Evolutionary conservation across 2,113 vertebrate species (phyloP), one percentile per base, ranked within the genome.

Genomic region (Ictalurus punctatus): DNA sequence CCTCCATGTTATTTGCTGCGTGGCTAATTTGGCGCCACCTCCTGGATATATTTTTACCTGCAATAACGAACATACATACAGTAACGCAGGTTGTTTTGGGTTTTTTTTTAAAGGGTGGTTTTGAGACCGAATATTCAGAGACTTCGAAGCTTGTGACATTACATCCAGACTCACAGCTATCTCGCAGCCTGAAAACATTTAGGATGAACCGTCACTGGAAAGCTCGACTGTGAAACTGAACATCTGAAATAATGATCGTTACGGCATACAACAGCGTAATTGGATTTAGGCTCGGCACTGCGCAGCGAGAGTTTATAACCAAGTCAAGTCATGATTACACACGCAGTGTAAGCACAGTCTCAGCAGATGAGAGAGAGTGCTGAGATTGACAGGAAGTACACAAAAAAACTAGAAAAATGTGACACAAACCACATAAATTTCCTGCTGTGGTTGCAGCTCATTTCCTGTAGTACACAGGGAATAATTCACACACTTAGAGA

Each of bases 381-480:
- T 2, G 17, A 4, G 84, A 13, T 59, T 59, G 21, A 25, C 34
- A n/a, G 67, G 30, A 78, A 86, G 56, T 40, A 40, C 21, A 37
- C 23, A 56, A 61, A 40, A 27, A 17, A 16, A 54, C 12, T 84
- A 34, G n/a, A 71, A n/a, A 78, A 34, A 48, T 34, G 48, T 59
- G 21, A 59, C 85, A 27, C 2, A 40, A 76, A 86, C 71, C 56
- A 78, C 86, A 44, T 21, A 71, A 25, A 78, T 78, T 61, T 86
- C 73, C 85, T 86, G 85, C 34, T 83, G 52, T 40, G 34, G 25
- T 65, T 23, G 40, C 61, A 71, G 23, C 9, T 40, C 21, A 71
- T 40, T 87, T 87, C 79, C 86, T 71, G 86, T 40, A 69, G 21
- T n/a, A 23, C 7, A 40, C 19, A 23, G 54, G 0, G 34, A 63